phyloP scores from a whole-genome alignment of 35 echinoderm and acorn worm species.

The Nesometra sesokonis region DNA sequence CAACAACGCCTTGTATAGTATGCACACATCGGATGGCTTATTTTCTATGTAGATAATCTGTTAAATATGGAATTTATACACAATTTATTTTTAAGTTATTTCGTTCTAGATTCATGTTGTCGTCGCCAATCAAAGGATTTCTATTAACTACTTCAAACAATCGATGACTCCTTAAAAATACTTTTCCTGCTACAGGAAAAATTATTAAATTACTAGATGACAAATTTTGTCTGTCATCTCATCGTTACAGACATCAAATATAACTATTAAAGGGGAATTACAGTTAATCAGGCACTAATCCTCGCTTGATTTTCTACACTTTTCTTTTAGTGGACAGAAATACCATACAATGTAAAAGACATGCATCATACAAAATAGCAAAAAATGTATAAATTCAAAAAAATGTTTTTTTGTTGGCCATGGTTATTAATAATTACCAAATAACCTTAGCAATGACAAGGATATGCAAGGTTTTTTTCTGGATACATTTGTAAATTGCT shows the following conservation, averaged over 20 bases:
- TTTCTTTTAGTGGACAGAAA: not conserved
- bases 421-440: too few relatives aligned
- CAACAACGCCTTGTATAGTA: too few relatives aligned
- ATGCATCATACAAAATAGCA: not conserved
- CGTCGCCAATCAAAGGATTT: too few relatives aligned
- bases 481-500: not conserved
- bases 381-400: not conserved
- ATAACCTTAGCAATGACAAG: not conserved
- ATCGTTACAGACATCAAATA: not conserved
- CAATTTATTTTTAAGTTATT: too few relatives aligned
- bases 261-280: not conserved
- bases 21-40: too few relatives aligned
- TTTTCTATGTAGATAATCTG: too few relatives aligned
- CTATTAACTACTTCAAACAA: not conserved
- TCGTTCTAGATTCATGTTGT: too few relatives aligned
- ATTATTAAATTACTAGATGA: not conserved
- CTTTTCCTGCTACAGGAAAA: not conserved
- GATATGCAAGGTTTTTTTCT: not conserved
- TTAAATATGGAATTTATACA: too few relatives aligned
- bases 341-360: not conserved
- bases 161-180: not conserved
- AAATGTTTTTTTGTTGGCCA: too few relatives aligned
- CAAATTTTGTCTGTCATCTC: not conserved
- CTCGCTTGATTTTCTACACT: not conserved
- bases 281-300: not conserved